phyloP scores from a whole-genome alignment of 2,888 invertebrate genomes.

The Isotomurus palustris region DNA sequence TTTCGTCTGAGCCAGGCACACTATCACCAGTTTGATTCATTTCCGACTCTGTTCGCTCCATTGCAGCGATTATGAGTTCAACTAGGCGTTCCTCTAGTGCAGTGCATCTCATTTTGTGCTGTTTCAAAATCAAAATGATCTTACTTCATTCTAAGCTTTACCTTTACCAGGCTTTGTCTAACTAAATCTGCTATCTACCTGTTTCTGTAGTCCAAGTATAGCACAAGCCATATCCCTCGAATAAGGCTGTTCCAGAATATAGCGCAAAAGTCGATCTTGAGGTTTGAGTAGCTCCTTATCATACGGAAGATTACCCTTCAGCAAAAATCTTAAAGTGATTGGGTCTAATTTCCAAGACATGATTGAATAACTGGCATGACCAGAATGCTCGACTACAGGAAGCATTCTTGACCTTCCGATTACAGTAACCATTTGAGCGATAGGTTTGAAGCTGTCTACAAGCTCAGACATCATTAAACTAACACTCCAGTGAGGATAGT shows the following conservation, averaged over 20 bases:
- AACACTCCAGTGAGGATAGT: conserved; percentile 88
- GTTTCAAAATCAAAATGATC: conserved; percentile 31
- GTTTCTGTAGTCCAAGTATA: conserved; percentile 89
- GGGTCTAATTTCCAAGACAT: conserved; percentile 93
- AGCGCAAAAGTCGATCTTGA: conserved; percentile 78
- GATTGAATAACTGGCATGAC: conserved; percentile 80
- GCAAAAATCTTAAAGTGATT: conserved; percentile 64
- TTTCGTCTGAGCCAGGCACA: conserved; percentile 59
- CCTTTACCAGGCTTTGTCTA: no score
- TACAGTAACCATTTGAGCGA: conserved; percentile 94
- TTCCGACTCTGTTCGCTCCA: conserved; percentile 78
- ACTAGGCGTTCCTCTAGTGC: conserved; percentile 90
- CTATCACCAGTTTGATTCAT: conserved; percentile 50
- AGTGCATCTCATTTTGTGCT: conserved; percentile 78
- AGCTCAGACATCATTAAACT: conserved; percentile 79
- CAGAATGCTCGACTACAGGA: conserved; percentile 89
- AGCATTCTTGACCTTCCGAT: conserved; percentile 84
- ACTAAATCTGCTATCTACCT: no score
- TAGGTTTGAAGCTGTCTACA: conserved; percentile 85
- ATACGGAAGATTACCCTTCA: conserved; percentile 79
- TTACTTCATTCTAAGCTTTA: no score
- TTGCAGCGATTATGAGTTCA: conserved; percentile 80
- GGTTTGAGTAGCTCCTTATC: conserved; percentile 80
- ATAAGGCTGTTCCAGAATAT: conserved; percentile 91
- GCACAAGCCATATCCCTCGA: conserved; percentile 94